A percentile compares a stretch with the other conserved stretches of the same genome.
phyloP scores from a whole-genome alignment of 2,888 invertebrate species.

The Lucinisca nassula region DNA sequence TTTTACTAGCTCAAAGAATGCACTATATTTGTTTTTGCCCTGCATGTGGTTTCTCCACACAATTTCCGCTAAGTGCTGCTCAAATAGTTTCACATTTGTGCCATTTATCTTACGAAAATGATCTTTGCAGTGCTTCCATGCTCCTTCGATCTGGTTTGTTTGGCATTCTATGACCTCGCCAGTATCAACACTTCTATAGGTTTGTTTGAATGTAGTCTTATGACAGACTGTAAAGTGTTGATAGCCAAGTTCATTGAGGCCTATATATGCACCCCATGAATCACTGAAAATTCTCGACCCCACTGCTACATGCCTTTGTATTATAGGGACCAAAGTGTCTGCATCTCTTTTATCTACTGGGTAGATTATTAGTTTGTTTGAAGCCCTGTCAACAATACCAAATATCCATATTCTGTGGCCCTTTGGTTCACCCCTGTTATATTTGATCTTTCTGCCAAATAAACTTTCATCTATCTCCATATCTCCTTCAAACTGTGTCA shows the following conservation, averaged over 20 bases:
- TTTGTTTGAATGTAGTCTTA: neutral
- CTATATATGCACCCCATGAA: neutral
- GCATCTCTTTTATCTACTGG: neutral
- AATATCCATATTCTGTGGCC: neutral
- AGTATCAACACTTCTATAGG: neutral
- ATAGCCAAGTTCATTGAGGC: neutral
- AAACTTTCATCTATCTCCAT: conserved; percentile 1
- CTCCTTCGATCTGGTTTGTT: conserved; percentile 13
- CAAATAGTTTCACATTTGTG: neutral
- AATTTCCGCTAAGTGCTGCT: neutral
- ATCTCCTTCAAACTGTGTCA: neutral
- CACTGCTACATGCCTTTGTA: conserved; percentile 8
- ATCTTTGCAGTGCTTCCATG: conserved; percentile 23
- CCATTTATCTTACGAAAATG: conserved; percentile 9
- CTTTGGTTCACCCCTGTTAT: neutral
- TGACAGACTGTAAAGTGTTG: neutral
- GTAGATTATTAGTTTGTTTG: neutral
- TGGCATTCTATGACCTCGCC: neutral
- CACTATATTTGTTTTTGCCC: neutral
- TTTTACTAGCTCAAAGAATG: neutral
- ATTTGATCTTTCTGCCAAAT: conserved; percentile 2
- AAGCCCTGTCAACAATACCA: neutral
- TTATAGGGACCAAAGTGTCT: neutral
- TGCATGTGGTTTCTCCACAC: neutral
- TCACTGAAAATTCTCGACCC: neutral